These are phyloP conservation scores for Drosophila sulfurigaster DNA, from an alignment of 1,140 invertebrate genomes.

Conservation along the genomic window DNA sequence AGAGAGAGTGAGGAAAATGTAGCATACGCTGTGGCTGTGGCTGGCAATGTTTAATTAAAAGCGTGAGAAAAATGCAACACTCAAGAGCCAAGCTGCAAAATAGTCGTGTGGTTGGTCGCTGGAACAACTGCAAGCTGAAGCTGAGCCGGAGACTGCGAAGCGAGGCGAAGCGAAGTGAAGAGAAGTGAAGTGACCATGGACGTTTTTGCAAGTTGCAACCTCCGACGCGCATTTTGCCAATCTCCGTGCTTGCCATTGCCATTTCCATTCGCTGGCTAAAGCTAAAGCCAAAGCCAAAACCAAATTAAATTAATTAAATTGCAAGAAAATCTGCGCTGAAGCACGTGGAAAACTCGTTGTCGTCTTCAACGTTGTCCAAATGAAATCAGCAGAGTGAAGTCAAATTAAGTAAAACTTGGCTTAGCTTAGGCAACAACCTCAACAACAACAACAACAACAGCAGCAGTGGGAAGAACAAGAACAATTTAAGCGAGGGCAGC, in stretches of 20 bases:
- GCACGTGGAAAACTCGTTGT: conserved; percentile 53
- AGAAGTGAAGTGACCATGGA: conserved; percentile 13
- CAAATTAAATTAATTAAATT: conserved; percentile 81
- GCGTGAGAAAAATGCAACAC: conserved; percentile 76
- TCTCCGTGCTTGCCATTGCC: background rate
- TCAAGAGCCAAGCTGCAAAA: conserved; percentile 50
- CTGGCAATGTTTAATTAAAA: conserved; percentile 73
- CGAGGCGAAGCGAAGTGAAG: conserved; percentile 2
- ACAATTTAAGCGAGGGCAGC: background rate
- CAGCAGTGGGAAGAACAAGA: background rate
- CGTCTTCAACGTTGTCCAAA: conserved; percentile 43
- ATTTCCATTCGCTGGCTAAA: conserved; percentile 29
- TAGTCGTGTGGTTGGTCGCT: conserved; percentile 4
- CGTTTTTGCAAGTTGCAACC: background rate
- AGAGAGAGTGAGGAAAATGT: conserved; percentile 12
- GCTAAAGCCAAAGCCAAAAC: conserved; percentile 44
- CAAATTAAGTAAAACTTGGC: conserved; percentile 69
- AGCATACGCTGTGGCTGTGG: conserved; percentile 55
- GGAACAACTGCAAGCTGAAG: background rate
- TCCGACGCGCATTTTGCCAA: conserved; percentile 6
- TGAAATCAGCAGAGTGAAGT: conserved; percentile 62
- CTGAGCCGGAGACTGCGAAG: background rate
- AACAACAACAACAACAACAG: background rate
- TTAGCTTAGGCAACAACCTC: conserved; percentile 4
- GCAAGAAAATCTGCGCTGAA: conserved; percentile 60